Evolutionary conservation across 2,888 invertebrate genomes (phyloP), one percentile per base, ranked within the genome.

Genomic region (Hedychridium roseum): DNA sequence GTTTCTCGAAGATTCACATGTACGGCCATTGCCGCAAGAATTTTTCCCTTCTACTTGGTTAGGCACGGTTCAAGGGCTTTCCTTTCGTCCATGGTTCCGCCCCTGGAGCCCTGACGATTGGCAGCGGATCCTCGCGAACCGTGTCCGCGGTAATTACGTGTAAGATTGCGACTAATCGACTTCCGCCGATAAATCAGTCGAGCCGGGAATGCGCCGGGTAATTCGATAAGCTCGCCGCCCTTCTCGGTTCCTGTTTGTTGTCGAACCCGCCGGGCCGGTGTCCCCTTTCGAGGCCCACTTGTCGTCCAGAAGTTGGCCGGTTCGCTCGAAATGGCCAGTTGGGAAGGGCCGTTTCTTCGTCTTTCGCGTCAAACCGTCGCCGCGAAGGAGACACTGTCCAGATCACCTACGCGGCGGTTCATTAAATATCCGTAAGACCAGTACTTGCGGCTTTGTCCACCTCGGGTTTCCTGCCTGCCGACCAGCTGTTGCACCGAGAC

Each of bases 231-330:
- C 43, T 43, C 9, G 35, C 54, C 56, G 66, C 70, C 62, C 59
- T 67, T 67, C 65, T 49, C 62, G 60, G 68, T 68, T 70, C 67
- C 71, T 68, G 71, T 69, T 71, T 70, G 70, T 70, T 71, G 70
- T 70, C 67, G 60, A 66, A 60, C 56, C 57, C 46, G 43, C 47
- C 56, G 41, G 42, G 12, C 34, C 43, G 55, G 64, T 59, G 60
- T 66, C 51, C 41, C 40, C 51, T 68, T 66, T 58, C 65, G 18
- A 14, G 28, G 32, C 17, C 50, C 61, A 50, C 64, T 64, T 57
- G 57, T 53, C 43, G 43, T 42, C 51, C 60, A 63, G 54, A 60
- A 60, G 53, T 57, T 46, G 3, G 41, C 36, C 42, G 26, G 47
- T 28, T 42, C 43, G 47, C 47, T 39, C 27, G 41, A 40, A 55